Evolutionary conservation across 2,797 vertebrate species (phyloP), one percentile per base, ranked within the genome.

Genomic region (Microchirus variegatus): DNA sequence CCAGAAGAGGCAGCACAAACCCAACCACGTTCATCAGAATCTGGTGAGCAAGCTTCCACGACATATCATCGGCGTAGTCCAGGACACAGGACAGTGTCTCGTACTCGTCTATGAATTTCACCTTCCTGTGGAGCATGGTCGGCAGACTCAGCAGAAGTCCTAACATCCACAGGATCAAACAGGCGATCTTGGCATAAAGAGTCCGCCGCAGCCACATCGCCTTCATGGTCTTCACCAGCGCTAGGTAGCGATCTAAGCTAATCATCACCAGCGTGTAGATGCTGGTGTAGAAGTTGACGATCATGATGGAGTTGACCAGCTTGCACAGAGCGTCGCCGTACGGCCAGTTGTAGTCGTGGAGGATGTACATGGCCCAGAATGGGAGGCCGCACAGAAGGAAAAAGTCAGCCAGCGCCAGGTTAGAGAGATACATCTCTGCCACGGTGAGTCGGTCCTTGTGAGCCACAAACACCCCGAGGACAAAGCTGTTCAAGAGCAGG

Each of bases 221-320:
- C 48, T 91, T 93, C 93, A 98, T 95, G 26, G 95, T 94, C 77
- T 94, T 94, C 67, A 95, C 96, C 15, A 99, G 86, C 0, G 95
- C 97, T 26, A 99, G 80, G 74, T 97, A 99, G 51, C 97, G 95
- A 77, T 99, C 97, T 0, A 97, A 78, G 56, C 96, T 97, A 8
- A 98, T 95, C 83, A 97, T 91, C 41, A 94, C 93, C 41, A 98
- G 80, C 49, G 96, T 94, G 76, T 90, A 96, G 77, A 95, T 91
- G 82, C 96, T 97, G 49, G 93, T 87, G 70, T 95, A 97, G 50
- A 95, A 88, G 65, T 97, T 97, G 84, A 95, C 82, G 35, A 71
- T 43, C 16, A 91, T 84, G 63, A 93, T 40, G 1, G 91, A 44
- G 58, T 94, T 97, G 75, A 97, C 77, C 0, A 87, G 59, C 62